Evolutionary conservation across 2,797 vertebrate genomes (phyloP), one percentile per base, ranked within the genome.

Genomic region (Scolopax bukidnonensis): DNA sequence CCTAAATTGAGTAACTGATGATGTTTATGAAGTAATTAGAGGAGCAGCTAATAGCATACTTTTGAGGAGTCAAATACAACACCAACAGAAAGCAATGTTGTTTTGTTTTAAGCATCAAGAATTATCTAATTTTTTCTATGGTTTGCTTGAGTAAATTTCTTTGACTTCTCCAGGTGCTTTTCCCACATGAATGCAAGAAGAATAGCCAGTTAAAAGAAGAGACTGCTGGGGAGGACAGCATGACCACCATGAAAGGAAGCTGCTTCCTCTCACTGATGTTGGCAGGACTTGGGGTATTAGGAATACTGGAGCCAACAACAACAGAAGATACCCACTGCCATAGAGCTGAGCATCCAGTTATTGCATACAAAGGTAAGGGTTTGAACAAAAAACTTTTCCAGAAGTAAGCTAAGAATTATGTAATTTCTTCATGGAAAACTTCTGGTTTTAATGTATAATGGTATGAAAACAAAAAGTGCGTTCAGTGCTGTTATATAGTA

Each of bases 351-450:
- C 99, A 99, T 88, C 99, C 99, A 0, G 90, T 99, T 93, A 94
- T 99, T 86, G 97, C 98, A 74, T 99, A 99, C 95, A 98, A 98
- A 98, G 99, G 99, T 99, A 95, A 98, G 97, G n/a, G 13, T 8
- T 61, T n/a, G 11, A 7, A 2, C 14, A 63, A 41, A 77, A 64
- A 32, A 4, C 20, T 50, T 45, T 74, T 50, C 5, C 30, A 61
- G n/a, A 51, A 64, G 9, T 47, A 70, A 57, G 28, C 30, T 54
- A 73, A 86, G 10, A 43, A 40, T 15, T 60, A 9, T 68, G 19
- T 69, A 56, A 81, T 61, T 11, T 50, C 11, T 77, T 89, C 0
- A 33, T 51, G 48, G 38, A 57, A 91, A 91, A 47, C 4, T 8
- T 70, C n/a, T 65, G 17, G 12, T 90, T 86, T 57, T 56, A 47